Evolutionary conservation across 2,113 vertebrate genomes (phyloP).

Genomic region (Cyphomyrus discorhynchus): DNA sequence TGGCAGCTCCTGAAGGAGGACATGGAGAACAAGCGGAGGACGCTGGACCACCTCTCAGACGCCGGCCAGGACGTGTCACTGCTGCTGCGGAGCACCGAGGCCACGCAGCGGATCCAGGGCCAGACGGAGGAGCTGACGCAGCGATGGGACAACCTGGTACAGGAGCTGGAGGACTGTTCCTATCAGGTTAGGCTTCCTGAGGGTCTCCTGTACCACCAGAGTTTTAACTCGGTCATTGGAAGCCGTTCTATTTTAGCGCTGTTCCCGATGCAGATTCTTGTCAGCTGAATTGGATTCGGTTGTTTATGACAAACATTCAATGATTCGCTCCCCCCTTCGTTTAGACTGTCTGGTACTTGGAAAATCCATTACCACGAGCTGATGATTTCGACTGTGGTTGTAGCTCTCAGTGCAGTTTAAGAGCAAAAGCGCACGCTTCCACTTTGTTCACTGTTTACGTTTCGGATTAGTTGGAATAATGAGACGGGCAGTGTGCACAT

Average conservation of each 20-base stretch:
- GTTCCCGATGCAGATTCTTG: neutral
- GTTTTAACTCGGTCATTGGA: neutral
- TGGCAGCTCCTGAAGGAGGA: conserved; percentile 86
- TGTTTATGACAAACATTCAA: neutral
- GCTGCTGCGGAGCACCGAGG: conserved; percentile 64
- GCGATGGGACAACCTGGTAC: conserved; percentile 89
- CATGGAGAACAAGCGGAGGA: conserved; percentile 84
- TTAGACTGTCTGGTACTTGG: neutral
- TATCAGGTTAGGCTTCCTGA: conserved; percentile 68
- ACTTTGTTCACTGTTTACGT: neutral
- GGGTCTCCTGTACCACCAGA: neutral
- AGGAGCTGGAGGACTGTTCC: conserved; percentile 88
- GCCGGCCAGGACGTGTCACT: conserved; percentile 77
- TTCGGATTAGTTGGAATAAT: neutral
- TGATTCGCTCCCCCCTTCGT: neutral
- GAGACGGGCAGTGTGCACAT: too few species aligned
- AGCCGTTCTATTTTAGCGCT: neutral
- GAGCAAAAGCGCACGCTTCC: neutral
- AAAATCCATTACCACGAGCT: neutral
- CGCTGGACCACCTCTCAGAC: conserved; percentile 78
- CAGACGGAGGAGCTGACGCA: conserved; percentile 82
- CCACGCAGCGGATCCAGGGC: conserved; percentile 63
- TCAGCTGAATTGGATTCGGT: neutral
- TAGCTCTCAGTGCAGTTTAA: neutral
- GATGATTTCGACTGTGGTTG: neutral